These are phyloP conservation scores for Stegastes partitus DNA, from an alignment of 2,113 vertebrate species.

Conservation along the genomic window DNA sequence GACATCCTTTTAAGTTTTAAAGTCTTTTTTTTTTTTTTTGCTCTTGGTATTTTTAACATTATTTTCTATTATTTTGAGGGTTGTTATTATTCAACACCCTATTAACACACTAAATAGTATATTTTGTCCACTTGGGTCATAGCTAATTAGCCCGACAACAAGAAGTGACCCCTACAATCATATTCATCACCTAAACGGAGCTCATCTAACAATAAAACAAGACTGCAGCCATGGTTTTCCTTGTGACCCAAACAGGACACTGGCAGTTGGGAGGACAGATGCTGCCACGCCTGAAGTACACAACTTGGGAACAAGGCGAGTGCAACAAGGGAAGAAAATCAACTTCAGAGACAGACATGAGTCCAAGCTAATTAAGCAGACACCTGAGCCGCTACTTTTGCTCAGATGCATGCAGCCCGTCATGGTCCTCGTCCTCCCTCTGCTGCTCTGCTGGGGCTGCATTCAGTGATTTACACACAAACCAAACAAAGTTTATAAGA, in stretches of 20 bases:
- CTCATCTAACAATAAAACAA: not conserved
- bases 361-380: not conserved
- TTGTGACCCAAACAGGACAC: not conserved
- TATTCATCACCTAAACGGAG: no score
- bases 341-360: not conserved
- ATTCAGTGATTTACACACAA: no score
- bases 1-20: not conserved
- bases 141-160: not conserved
- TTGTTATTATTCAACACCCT: not conserved
- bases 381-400: not conserved
- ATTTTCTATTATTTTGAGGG: not conserved
- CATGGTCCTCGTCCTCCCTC: not conserved
- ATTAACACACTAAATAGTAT: no score
- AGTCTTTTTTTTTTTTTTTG: no score
- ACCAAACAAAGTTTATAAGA: no score
- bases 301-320: rapidly evolving
- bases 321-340: not conserved
- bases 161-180: not conserved
- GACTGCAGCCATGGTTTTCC: not conserved
- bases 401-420: no score
- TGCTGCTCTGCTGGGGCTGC: not conserved
- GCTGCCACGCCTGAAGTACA: not conserved
- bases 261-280: not conserved
- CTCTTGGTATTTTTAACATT: not conserved
- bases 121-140: no score